Evolutionary conservation across 92 coral and sea anemone genomes (phyloP).

Genomic region (Hydrozoanthus gracilis): DNA sequence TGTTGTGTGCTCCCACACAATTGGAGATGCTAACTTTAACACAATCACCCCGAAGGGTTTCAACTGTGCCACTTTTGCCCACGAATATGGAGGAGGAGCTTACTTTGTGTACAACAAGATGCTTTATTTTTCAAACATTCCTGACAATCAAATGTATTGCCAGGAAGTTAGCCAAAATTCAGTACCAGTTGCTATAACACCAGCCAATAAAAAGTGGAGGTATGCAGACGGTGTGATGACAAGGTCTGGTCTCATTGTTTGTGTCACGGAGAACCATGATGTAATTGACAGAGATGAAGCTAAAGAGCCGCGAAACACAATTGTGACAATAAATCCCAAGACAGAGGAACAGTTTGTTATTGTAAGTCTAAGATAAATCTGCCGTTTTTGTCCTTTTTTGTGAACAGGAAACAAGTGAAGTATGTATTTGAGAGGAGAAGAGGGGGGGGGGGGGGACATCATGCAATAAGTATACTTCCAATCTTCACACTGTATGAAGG

Average conservation of each 20-base stretch:
- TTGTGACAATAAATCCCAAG: conserved; percentile 81
- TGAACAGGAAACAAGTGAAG: too few species aligned
- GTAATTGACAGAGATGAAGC: conserved; percentile 61
- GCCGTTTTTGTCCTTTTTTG: too few species aligned
- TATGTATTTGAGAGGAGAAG: too few species aligned
- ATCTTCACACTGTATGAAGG: too few species aligned
- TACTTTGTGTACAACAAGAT: conserved; percentile 80
- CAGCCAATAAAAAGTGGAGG: conserved; percentile 79
- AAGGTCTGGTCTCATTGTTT: conserved; percentile 57
- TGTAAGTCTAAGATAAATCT: conserved; percentile 54
- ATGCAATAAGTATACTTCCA: too few species aligned
- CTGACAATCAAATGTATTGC: conserved; percentile 82
- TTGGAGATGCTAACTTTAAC: conserved; percentile 51
- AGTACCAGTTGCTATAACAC: conserved; percentile 60
- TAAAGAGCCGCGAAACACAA: conserved; percentile 79
- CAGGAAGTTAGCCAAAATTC: conserved; percentile 62
- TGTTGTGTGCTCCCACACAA: conserved; percentile 73
- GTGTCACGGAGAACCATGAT: conserved; percentile 94
- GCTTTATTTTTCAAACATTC: conserved; percentile 88
- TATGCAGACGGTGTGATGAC: conserved; percentile 87
- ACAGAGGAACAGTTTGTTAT: conserved; percentile 81
- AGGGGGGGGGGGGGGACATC: too few species aligned
- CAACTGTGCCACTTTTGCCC: conserved; percentile 87
- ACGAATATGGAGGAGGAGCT: conserved; percentile 95
- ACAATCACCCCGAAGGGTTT: conserved; percentile 76